phyloP scores from a whole-genome alignment of 2,888 invertebrate genomes.

The Aphrophora alni region DNA sequence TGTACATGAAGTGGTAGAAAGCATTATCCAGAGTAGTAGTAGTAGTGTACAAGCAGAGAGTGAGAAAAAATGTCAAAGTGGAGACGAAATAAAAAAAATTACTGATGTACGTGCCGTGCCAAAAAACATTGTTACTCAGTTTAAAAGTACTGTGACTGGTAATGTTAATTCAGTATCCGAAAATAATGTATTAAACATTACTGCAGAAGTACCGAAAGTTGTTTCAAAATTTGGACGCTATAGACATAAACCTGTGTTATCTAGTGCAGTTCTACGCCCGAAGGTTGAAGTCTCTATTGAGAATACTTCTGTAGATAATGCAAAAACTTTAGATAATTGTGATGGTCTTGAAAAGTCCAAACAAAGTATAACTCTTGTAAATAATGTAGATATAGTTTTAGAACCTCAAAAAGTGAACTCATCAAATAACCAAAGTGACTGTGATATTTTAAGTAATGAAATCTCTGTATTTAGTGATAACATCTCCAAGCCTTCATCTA shows the following conservation, averaged over 20 bases:
- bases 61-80: background rate
- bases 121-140: background rate
- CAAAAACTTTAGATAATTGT: background rate
- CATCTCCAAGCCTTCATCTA: background rate
- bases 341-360: background rate
- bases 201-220: background rate
- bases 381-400: background rate
- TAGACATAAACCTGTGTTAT: background rate
- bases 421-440: background rate
- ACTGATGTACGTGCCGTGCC: too few relatives aligned
- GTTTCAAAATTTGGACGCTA: background rate
- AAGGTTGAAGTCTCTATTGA: background rate
- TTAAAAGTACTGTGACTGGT: background rate
- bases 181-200: background rate
- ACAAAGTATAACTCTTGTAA: background rate
- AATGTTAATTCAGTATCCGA: background rate
- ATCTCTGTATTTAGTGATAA: background rate
- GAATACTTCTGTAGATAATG: background rate
- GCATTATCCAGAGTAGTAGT: too few relatives aligned
- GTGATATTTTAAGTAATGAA: background rate
- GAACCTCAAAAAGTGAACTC: background rate
- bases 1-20: background rate
- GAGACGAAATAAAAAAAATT: too few relatives aligned
- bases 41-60: too few relatives aligned
- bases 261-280: background rate